Evolutionary conservation across 1,140 invertebrate genomes (phyloP).

Genomic region (Aphelenchoides avenae): DNA sequence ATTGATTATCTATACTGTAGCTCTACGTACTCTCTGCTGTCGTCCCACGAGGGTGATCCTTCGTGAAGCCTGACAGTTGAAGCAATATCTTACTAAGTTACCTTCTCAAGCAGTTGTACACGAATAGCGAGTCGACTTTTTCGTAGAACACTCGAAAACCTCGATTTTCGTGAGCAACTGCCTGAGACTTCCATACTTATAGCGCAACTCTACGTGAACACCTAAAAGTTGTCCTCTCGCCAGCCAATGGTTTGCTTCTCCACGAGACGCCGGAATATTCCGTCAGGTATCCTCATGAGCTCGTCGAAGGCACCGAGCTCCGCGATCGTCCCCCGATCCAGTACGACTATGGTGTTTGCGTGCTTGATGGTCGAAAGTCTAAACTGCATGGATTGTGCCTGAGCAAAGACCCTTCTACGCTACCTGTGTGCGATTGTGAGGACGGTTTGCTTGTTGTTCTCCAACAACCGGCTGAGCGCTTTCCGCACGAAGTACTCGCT

Average conservation of each 20-base stretch:
- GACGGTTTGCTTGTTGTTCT: conserved; percentile 53
- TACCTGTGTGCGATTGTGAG: conserved; percentile 58
- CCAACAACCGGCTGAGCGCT: conserved; percentile 62
- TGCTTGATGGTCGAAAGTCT: conserved; percentile 67
- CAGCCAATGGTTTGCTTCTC: conserved; percentile 61
- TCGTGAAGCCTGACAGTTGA: too few species aligned
- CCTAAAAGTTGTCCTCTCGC: conserved; percentile 33
- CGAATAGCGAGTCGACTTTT: too few species aligned
- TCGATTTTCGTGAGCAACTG: too few species aligned
- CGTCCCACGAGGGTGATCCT: too few species aligned
- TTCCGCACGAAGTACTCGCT: conserved; percentile 60
- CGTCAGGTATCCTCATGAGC: conserved; percentile 60
- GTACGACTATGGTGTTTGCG: conserved; percentile 66
- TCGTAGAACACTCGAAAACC: too few species aligned
- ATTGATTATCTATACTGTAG: too few species aligned
- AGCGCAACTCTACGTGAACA: too few species aligned
- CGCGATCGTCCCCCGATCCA: conserved; percentile 63
- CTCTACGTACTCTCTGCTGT: too few species aligned
- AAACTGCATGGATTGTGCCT: conserved; percentile 51
- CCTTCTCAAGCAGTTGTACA: too few species aligned
- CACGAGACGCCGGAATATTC: conserved; percentile 61
- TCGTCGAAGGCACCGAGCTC: conserved; percentile 64
- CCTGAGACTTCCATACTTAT: too few species aligned
- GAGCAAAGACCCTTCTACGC: conserved; percentile 1
- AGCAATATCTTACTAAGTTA: too few species aligned